Evolutionary conservation across 2,113 vertebrate species (phyloP), one percentile per base, ranked within the genome.

Genomic region (Bubalus kerabau): DNA sequence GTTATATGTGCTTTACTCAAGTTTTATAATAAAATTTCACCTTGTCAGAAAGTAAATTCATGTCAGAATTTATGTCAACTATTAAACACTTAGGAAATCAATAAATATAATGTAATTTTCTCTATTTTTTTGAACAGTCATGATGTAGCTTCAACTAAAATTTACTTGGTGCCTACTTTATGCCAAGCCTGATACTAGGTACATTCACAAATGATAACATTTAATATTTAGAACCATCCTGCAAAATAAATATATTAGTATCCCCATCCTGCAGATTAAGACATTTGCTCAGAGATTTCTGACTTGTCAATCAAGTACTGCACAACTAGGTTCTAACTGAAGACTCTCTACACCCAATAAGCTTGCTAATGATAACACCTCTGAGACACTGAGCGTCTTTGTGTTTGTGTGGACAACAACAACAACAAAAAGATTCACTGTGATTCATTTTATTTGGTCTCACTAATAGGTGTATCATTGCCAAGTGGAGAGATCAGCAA

Each of bases 41-140:
- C n/a, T 86, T 95, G 84, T 84, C 46, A 90, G 30, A 50, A 95
- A 95, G 87, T 92, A 85, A 95, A 92, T 82, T 85, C 67, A 82
- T 76, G n/a, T 87, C 57, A 85, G 48, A 97, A 95, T 90, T 96
- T 90, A 88, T 52, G 2, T 87, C n/a, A 95, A 40, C 48, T 96
- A 76, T 76, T 76, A 76, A 76, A 76, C 12, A 43, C 80, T 90
- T 85, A 94, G 46, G 32, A 97, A 98, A 97, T 87, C 28, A 94
- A 94, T 54, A 96, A 80, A 90, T 64, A 13, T 50, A 81, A 87
- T 14, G 3, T 12, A 84, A 57, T 26, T 87, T 84, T 54, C 50
- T 81, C 21, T 36, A 48, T 67, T 46, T 93, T 93, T 82, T 89
- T 60, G 1, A 93, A 52, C 6, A 92, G 52, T 95, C 19, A 48